Evolutionary conservation across 2,888 invertebrate genomes (phyloP).

Genomic region (Drosophila phalerata): DNA sequence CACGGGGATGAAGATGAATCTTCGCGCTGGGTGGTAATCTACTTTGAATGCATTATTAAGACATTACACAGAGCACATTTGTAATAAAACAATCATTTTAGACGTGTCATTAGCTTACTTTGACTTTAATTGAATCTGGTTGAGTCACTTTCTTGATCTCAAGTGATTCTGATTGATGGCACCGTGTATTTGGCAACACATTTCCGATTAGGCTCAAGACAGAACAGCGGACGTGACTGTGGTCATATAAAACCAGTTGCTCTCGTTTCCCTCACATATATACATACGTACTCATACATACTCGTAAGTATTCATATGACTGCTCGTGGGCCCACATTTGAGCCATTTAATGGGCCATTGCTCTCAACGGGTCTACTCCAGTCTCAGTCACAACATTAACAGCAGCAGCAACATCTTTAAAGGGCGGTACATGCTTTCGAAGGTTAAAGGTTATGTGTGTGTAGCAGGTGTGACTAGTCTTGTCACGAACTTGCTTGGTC

Average conservation of each 20-base stretch:
- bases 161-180: conserved; percentile 49
- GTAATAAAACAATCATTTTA: conserved; percentile 14
- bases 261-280: neutral
- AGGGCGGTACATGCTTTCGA: conserved; percentile 26
- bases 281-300: conserved; percentile 37
- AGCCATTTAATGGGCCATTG: conserved; percentile 67
- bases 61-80: conserved; percentile 33
- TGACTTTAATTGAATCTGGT: conserved; percentile 9
- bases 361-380: conserved; percentile 45
- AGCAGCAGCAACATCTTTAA: conserved; percentile 35
- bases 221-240: conserved; percentile 25
- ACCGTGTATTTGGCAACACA: conserved; percentile 32
- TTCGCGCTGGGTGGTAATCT: conserved; percentile 33
- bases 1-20: conserved; percentile 38
- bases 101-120: neutral
- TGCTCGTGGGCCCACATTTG: conserved; percentile 45
- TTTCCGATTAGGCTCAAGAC: conserved; percentile 13
- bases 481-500: conserved; percentile 10
- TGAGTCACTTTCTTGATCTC: neutral
- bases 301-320: conserved; percentile 26
- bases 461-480: conserved; percentile 40
- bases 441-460: conserved; percentile 44
- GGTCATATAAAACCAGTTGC: conserved; percentile 30
- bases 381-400: neutral
- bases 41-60: conserved; percentile 32